Percentiles rank a stretch among this genome's conserved stretches.
These are phyloP conservation scores for Gymnocephalus cernua DNA, from an alignment of 2,113 vertebrate species.

Conservation along the genomic window DNA sequence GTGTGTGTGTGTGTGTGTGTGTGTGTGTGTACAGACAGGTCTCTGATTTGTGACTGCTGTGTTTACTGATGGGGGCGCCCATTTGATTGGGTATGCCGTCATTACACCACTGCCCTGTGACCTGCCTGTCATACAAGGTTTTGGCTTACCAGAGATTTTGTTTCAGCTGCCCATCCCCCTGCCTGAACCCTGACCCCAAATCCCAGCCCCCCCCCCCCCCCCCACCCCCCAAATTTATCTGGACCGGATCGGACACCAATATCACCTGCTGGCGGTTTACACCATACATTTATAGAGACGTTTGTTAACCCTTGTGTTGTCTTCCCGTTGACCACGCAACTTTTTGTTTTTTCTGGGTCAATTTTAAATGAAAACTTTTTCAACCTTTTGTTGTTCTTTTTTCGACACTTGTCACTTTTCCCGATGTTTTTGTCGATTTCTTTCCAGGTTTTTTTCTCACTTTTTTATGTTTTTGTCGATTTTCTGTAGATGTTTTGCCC, in stretches of 20 bases:
- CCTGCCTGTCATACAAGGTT: conserved; percentile 63
- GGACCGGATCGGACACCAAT: conserved; percentile 1
- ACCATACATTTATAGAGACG: conserved; percentile 15
- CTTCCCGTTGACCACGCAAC: too few species aligned
- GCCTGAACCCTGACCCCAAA: conserved; percentile 65
- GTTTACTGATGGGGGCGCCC: conserved; percentile 51
- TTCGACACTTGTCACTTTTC: too few species aligned
- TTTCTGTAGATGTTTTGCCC: too few species aligned
- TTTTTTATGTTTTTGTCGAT: too few species aligned
- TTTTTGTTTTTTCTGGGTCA: too few species aligned
- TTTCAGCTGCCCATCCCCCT: conserved; percentile 16
- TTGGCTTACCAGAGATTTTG: conserved; percentile 63
- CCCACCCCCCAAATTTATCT: too few species aligned
- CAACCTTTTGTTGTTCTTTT: too few species aligned
- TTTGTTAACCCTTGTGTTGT: too few species aligned
- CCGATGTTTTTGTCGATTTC: too few species aligned
- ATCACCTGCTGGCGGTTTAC: conserved; percentile 42
- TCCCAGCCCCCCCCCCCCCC: too few species aligned
- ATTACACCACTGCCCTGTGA: conserved; percentile 66
- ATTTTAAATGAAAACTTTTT: too few species aligned
- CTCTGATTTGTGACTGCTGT: conserved; percentile 57
- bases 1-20: neutral
- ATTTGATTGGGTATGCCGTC: conserved; percentile 56
- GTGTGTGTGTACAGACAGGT: conserved; percentile 17
- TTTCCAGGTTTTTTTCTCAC: too few species aligned